Base-by-base conservation (phyloP, 2,888 invertebrate genomes). In the Meandrusa payeni region DNA sequence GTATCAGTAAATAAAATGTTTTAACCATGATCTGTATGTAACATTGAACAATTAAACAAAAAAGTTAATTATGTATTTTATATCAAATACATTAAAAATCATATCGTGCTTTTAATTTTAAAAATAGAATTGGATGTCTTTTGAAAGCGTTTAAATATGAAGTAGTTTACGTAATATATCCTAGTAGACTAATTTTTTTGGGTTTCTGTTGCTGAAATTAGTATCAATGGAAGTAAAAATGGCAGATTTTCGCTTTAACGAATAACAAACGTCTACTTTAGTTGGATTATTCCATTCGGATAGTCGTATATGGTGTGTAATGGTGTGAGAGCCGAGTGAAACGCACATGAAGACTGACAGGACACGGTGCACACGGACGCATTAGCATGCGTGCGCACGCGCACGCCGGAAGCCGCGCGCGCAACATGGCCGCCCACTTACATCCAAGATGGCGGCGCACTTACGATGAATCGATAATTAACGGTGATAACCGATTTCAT, bases 321-420 rank as follows among this genome's bases (percentile, higher is more conserved):
- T 41, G 33, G 24, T 33, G 47, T 45, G 36, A 47, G 50, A 51
- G 56, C 60, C 49, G 72, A 72, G 68, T 74, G 58, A 70, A 70
- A 73, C 76, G 67, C 67, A 62, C 61, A 69, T 63, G 71, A 62
- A 55, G 57, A 49, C 47, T 55, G 64, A 46, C 58, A 58, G 55
- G 53, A 70, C 72, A 59, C 58, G 40, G 57, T 67, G 68, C 72
- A 69, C 62, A 63, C 73, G 72, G 72, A 61, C 80, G n/a, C n/a
- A 87, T 87, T 85, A 87, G 77, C 78, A 87, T 86, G 82, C 86
- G 62, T 47, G 52, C 66, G 64, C 80, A 79, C 78, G 83, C 86
- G 71, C 75, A 50, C 73, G 76, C 79, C 86, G 86, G 87, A 87
- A 86, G 80, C 75, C 80, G 75, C 67, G 66, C 75, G 67, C 71